Percentiles rank a stretch among this genome's conserved stretches.
Conservation (phyloP, 2,888 invertebrate species). For the Hedya salicella region DNA sequence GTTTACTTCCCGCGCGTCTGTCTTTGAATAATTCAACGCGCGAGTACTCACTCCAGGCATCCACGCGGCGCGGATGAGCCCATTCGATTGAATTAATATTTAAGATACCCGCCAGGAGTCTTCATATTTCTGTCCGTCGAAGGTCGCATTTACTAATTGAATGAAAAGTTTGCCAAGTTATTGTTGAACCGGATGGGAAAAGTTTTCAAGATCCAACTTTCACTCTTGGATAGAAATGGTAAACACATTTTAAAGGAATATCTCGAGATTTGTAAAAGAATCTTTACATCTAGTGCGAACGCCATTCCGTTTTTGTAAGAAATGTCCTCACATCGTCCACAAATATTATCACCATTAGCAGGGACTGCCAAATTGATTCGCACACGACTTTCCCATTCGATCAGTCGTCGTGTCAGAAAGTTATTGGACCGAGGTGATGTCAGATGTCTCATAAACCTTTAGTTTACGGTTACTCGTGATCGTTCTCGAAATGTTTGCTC, state of each 20-base stretch:
- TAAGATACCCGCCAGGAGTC: conserved; percentile 20
- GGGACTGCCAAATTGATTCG: conserved; percentile 25
- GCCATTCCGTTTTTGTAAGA: too few relatives aligned
- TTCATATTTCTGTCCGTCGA: conserved; percentile 2
- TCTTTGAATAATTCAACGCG: conserved; percentile 70
- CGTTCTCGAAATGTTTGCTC: conserved; percentile 31
- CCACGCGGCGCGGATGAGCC: conserved; percentile 29
- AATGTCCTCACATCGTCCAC: neutral
- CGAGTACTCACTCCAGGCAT: conserved; percentile 50
- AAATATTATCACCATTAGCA: conserved; percentile 3
- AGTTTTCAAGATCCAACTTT: neutral
- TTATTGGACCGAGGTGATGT: conserved; percentile 29
- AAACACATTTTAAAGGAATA: neutral
- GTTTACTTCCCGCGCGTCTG: conserved; percentile 59
- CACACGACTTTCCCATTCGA: conserved; percentile 13
- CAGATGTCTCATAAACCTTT: conserved; percentile 31
- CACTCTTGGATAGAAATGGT: neutral
- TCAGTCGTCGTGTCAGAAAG: conserved; percentile 8
- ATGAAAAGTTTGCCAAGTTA: conserved; percentile 9
- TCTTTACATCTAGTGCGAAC: neutral
- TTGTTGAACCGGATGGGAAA: neutral
- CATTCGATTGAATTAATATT: conserved; percentile 39
- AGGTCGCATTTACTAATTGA: conserved; percentile 20
- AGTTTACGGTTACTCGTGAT: conserved; percentile 35
- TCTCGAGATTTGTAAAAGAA: neutral